phyloP scores from a whole-genome alignment of 2,888 invertebrate species.

The Conops quadrifasciatus region DNA sequence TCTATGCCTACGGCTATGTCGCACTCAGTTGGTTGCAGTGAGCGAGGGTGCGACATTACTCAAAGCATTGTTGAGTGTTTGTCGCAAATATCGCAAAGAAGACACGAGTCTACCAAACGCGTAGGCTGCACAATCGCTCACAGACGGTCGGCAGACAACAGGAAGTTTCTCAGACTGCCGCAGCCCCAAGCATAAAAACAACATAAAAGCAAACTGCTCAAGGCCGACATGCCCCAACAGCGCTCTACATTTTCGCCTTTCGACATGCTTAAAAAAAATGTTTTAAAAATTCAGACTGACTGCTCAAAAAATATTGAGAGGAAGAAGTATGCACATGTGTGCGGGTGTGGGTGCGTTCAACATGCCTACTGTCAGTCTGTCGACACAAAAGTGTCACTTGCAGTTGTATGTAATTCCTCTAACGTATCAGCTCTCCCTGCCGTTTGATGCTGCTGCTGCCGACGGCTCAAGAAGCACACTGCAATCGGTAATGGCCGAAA shows the following conservation, averaged over 20 bases:
- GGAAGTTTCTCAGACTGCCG: no score
- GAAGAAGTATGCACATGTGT: slow-evolving; percentile 32
- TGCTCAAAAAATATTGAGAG: no score
- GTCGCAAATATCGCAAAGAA: background rate
- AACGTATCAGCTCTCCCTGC: slow-evolving; percentile 46
- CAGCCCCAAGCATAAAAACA: slow-evolving; percentile 48
- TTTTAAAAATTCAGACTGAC: background rate
- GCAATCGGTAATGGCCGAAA: no score
- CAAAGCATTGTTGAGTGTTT: no score
- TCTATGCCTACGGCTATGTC: no score
- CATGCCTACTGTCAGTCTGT: slow-evolving; percentile 33
- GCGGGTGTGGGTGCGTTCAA: slow-evolving; percentile 27
- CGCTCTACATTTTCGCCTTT: slow-evolving; percentile 2
- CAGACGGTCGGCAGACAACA: slow-evolving; percentile 43
- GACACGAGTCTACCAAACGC: no score
- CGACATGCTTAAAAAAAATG: background rate
- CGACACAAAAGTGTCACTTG: slow-evolving; percentile 62
- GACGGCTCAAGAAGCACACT: background rate
- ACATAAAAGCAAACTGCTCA: slow-evolving; percentile 60
- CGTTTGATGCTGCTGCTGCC: slow-evolving; percentile 8
- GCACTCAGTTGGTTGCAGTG: no score
- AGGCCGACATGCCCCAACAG: slow-evolving; percentile 44
- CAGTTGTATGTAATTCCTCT: slow-evolving; percentile 58
- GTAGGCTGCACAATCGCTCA: background rate
- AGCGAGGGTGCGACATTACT: no score